Evolutionary conservation across 2,888 invertebrate species (phyloP).

Genomic region (Erpobdella octoculata): DNA sequence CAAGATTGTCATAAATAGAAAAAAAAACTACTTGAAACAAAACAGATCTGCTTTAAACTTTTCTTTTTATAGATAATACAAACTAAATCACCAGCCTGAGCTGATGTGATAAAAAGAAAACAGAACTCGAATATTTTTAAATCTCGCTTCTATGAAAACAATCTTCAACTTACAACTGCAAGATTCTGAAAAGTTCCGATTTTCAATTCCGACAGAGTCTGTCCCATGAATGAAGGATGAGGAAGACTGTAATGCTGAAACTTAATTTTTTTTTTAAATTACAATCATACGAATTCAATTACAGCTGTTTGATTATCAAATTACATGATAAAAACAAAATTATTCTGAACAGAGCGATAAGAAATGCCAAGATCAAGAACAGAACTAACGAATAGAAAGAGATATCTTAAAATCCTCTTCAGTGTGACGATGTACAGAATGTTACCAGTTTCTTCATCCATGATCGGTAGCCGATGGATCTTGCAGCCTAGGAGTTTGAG

Average conservation of each 20-base stretch:
- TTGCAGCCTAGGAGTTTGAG: slow-evolving; percentile 16
- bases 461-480: slow-evolving; percentile 30
- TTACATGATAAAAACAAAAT: not conserved
- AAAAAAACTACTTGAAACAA: no score
- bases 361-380: not conserved
- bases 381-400: slow-evolving; percentile 30
- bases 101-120: no score
- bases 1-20: no score
- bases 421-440: slow-evolving; percentile 30
- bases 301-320: not conserved
- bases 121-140: no score
- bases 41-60: no score
- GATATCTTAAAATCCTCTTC: slow-evolving; percentile 31
- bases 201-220: slow-evolving; percentile 50
- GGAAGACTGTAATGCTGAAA: slow-evolving; percentile 44
- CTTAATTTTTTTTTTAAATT: not conserved
- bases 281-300: not conserved
- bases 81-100: no score
- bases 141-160: no score
- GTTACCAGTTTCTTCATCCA: slow-evolving; percentile 28
- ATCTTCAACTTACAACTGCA: slow-evolving; percentile 47
- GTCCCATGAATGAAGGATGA: slow-evolving; percentile 49
- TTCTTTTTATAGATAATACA: no score
- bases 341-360: not conserved
- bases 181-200: slow-evolving; percentile 53